A percentile compares a stretch with the other conserved stretches of the same genome.
phyloP scores from a whole-genome alignment of 2,113 vertebrate genomes.

The Centropus bengalensis region DNA sequence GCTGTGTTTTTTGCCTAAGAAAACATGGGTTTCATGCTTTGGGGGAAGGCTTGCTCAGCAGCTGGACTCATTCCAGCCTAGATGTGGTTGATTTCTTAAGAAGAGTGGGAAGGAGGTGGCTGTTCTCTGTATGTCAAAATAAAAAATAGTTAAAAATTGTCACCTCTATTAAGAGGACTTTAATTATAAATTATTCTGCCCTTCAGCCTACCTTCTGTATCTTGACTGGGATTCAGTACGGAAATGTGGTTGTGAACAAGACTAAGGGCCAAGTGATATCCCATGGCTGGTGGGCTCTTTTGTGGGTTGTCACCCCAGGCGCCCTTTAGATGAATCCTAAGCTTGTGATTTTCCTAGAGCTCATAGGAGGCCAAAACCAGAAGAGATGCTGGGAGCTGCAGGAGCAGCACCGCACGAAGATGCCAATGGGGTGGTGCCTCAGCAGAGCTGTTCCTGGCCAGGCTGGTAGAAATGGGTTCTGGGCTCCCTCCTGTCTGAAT shows the following conservation, averaged over 20 bases:
- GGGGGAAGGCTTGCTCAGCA: not conserved
- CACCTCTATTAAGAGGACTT: too few relatives aligned
- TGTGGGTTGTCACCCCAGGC: not conserved
- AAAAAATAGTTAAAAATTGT: not conserved
- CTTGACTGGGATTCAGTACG: not conserved
- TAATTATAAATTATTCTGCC: not conserved
- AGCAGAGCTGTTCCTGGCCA: not conserved
- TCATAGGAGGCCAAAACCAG: not conserved
- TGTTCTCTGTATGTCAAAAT: not conserved
- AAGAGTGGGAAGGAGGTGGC: not conserved
- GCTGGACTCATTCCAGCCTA: not conserved
- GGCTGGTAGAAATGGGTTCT: not conserved
- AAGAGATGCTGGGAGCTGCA: not conserved
- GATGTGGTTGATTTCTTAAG: not conserved
- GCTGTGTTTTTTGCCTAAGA: not conserved
- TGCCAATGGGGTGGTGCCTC: accelerated
- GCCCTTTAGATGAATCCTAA: not conserved
- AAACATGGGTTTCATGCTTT: conserved; percentile 1
- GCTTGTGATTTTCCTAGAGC: not conserved
- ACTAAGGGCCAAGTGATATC: not conserved
- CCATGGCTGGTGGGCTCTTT: not conserved
- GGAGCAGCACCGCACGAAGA: not conserved
- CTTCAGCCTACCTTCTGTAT: not conserved
- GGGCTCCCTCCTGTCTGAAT: not conserved
- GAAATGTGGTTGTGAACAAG: not conserved